These are phyloP conservation scores for Eristalinus sepulchralis DNA, from an alignment of 2,888 invertebrate genomes.

Conservation along the genomic window DNA sequence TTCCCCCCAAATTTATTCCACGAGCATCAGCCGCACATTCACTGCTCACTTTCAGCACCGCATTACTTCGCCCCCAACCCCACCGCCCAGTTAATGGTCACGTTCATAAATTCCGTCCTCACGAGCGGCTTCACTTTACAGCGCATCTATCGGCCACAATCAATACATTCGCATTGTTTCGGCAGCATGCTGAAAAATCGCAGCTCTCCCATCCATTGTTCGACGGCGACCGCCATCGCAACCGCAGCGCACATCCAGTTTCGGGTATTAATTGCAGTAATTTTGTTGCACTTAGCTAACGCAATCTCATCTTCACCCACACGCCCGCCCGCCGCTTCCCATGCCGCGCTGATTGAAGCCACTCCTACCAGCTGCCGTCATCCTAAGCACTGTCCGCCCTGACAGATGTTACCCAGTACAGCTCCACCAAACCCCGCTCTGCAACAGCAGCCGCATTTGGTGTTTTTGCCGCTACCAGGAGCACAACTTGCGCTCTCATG, in stretches of 20 bases:
- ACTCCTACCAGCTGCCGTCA: neutral
- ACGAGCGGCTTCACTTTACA: neutral
- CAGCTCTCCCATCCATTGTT: neutral
- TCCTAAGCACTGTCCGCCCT: neutral
- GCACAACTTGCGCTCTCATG: slow-evolving; percentile 16
- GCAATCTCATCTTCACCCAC: neutral
- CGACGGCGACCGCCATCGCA: neutral
- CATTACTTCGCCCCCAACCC: neutral
- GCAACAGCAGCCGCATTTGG: slow-evolving; percentile 1
- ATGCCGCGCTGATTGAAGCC: neutral
- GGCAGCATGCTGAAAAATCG: slow-evolving; percentile 27
- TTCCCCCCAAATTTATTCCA: neutral
- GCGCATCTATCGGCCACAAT: slow-evolving; percentile 35
- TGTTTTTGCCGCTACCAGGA: neutral
- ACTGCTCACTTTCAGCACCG: slow-evolving; percentile 2
- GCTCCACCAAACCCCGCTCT: neutral
- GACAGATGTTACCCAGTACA: slow-evolving; percentile 30
- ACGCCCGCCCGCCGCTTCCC: neutral
- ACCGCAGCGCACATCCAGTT: slow-evolving; percentile 14
- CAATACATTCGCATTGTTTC: slow-evolving; percentile 35
- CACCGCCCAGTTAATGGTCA: neutral
- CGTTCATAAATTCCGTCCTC: neutral
- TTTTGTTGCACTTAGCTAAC: slow-evolving; percentile 58
- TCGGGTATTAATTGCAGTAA: slow-evolving; percentile 58
- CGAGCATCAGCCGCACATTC: slow-evolving; percentile 8